These are phyloP conservation scores for Scopus umbretta DNA, from an alignment of 2,113 vertebrate genomes.

Conservation along the genomic window DNA sequence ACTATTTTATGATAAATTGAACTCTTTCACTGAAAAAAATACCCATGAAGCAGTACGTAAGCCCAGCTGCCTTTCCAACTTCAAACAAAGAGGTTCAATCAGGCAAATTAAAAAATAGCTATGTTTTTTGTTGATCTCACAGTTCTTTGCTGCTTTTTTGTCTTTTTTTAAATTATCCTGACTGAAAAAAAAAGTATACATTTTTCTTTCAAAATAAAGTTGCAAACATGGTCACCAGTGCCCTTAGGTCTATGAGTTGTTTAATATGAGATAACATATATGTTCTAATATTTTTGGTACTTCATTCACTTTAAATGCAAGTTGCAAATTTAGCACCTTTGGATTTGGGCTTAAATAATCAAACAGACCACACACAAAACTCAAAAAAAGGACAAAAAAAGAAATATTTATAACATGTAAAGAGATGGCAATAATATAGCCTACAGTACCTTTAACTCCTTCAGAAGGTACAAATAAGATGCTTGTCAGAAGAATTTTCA, in stretches of 20 bases:
- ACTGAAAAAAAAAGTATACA: not conserved
- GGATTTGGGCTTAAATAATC: not conserved
- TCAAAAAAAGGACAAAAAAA: not conserved
- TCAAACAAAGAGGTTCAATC: not conserved
- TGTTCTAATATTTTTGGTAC: not conserved
- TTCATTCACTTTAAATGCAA: not conserved
- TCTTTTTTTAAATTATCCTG: not conserved
- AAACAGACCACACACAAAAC: not conserved
- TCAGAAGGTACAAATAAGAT: not conserved
- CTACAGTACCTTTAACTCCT: not conserved
- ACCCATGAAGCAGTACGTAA: not conserved
- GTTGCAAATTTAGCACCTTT: not conserved
- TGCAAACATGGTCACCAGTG: not conserved
- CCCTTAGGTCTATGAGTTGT: not conserved
- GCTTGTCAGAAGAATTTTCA: not conserved
- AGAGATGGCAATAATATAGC: not conserved
- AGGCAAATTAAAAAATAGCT: not conserved
- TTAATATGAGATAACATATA: not conserved
- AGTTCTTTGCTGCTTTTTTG: rapidly evolving
- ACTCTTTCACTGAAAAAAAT: not conserved
- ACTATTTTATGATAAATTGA: not conserved
- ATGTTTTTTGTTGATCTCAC: not conserved
- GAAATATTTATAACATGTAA: not conserved
- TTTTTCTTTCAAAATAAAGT: not conserved
- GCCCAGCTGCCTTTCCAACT: not conserved